Evolutionary conservation across 2,113 vertebrate genomes (phyloP).

Genomic region (Atractosteus spatula): DNA sequence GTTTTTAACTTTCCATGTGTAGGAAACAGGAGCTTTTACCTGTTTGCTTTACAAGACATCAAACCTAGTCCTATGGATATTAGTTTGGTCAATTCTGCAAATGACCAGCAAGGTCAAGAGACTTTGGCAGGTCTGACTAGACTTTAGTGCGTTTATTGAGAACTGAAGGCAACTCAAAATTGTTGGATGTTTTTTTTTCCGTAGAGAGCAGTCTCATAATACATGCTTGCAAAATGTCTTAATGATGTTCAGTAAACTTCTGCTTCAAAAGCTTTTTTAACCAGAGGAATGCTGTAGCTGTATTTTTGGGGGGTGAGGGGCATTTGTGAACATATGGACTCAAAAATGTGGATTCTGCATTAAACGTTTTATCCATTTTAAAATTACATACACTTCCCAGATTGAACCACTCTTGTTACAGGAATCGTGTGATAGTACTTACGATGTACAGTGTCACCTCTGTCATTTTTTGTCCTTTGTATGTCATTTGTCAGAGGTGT

Average conservation of each 20-base stretch:
- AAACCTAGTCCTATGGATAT: constrained; percentile 11
- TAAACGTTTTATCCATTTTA: no score
- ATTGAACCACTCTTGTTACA: no score
- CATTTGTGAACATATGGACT: no score
- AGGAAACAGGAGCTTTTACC: constrained; percentile 6
- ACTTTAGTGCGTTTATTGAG: not conserved
- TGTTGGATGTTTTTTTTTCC: not conserved
- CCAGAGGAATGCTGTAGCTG: not conserved
- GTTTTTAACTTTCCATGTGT: constrained; percentile 27
- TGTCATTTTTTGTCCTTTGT: no score
- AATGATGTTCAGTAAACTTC: no score
- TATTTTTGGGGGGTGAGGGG: no score
- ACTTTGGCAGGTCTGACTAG: not conserved
- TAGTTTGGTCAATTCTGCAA: not conserved
- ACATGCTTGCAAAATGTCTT: constrained; percentile 8
- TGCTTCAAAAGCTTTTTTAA: not conserved
- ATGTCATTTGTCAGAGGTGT: no score
- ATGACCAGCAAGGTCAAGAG: not conserved
- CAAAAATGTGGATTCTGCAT: no score
- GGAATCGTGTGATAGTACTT: no score
- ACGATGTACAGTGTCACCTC: no score
- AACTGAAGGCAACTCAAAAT: not conserved
- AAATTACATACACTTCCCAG: no score
- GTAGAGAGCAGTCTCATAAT: no score
- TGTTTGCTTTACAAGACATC: constrained; percentile 9